Conservation (phyloP, 1,140 invertebrate genomes). For the Bicyclus anynana region DNA sequence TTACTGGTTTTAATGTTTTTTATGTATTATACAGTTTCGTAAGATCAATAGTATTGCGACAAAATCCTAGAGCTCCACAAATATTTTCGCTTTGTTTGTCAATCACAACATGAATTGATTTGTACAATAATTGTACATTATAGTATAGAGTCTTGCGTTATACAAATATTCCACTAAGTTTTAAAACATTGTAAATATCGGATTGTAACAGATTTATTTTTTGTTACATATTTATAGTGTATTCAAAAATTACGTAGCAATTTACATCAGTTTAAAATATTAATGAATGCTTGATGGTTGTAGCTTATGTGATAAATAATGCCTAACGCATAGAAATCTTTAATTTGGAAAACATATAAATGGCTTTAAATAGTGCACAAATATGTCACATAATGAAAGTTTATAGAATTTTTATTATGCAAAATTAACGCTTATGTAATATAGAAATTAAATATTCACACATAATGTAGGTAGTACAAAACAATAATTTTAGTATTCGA, state of each 20-base stretch:
- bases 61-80: too few relatives aligned
- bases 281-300: slow-evolving; percentile 25
- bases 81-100: background rate
- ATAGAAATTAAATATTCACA: slow-evolving; percentile 24
- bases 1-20: too few relatives aligned
- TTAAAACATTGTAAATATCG: slow-evolving; percentile 14
- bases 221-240: background rate
- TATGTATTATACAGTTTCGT: too few relatives aligned
- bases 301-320: slow-evolving; percentile 41
- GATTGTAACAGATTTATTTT: slow-evolving; percentile 6
- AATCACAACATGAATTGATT: too few relatives aligned
- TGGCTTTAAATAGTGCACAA: slow-evolving; percentile 62
- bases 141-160: background rate
- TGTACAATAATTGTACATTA: too few relatives aligned
- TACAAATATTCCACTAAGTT: background rate
- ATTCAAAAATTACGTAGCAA: background rate
- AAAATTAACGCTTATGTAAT: slow-evolving; percentile 21
- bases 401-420: slow-evolving; percentile 32
- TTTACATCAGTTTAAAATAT: slow-evolving; percentile 4
- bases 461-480: slow-evolving; percentile 23
- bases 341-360: slow-evolving; percentile 34
- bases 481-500: background rate
- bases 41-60: too few relatives aligned
- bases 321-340: slow-evolving; percentile 32
- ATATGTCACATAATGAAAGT: slow-evolving; percentile 32